Evolutionary conservation across 2,113 vertebrate species (phyloP).

Genomic region (Indri indri): DNA sequence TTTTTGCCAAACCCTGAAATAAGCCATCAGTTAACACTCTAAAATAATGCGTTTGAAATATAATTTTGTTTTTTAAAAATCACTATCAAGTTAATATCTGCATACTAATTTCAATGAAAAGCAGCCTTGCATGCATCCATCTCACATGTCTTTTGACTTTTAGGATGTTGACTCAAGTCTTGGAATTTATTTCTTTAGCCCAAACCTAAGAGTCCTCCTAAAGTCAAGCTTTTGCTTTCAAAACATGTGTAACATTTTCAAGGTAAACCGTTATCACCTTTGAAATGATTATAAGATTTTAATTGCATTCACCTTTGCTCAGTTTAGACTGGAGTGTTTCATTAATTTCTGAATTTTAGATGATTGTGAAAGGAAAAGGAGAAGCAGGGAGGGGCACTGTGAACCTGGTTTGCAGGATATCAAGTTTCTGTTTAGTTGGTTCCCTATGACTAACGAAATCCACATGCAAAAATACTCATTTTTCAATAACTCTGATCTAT

Average conservation of each 20-base stretch:
- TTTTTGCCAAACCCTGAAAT: background rate
- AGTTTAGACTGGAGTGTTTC: background rate
- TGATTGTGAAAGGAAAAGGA: background rate
- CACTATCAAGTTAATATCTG: background rate
- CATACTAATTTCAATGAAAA: background rate
- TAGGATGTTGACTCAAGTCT: background rate
- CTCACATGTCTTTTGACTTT: background rate
- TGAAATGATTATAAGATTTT: background rate
- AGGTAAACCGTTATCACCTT: background rate
- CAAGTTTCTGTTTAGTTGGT: background rate
- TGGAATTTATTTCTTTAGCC: background rate
- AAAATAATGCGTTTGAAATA: background rate
- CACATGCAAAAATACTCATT: background rate
- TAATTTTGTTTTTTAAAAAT: slow-evolving; percentile 3
- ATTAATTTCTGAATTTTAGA: background rate
- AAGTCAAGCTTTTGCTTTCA: background rate
- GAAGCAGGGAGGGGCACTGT: background rate
- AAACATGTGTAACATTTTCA: background rate
- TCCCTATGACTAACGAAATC: background rate
- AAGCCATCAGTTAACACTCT: background rate
- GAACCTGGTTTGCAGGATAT: background rate
- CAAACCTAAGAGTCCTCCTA: background rate
- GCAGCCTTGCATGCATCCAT: background rate
- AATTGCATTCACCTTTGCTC: background rate
- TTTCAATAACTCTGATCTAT: background rate